A percentile compares a stretch with the other conserved stretches of the same genome.
phyloP scores from a whole-genome alignment of 92 coral and sea anemone species.

The Galaxea fascicularis region DNA sequence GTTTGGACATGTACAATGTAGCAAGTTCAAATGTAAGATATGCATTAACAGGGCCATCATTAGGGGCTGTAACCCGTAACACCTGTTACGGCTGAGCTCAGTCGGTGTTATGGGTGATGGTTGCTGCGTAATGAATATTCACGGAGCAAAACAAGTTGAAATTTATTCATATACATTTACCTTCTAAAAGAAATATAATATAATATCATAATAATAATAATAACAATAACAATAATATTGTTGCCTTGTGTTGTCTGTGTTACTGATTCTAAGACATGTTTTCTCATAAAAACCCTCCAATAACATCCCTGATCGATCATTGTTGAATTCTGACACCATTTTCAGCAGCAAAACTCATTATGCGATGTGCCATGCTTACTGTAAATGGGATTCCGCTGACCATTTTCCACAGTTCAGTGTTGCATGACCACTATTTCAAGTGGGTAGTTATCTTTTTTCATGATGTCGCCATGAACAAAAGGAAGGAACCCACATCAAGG shows the following conservation, averaged over 20 bases:
- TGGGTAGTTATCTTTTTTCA: too few species aligned
- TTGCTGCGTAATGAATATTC: neutral
- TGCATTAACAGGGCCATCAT: slow-evolving; percentile 35
- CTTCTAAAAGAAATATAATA: neutral
- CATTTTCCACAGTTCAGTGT: neutral
- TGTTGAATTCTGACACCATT: slow-evolving; percentile 38
- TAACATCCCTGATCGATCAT: slow-evolving; percentile 28
- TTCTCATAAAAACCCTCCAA: slow-evolving; percentile 34
- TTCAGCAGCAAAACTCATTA: slow-evolving; percentile 51
- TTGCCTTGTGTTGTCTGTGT: slow-evolving; percentile 5
- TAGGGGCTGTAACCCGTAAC: slow-evolving; percentile 41
- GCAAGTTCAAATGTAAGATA: too few species aligned
- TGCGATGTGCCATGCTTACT: slow-evolving; percentile 41
- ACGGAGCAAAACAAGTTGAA: neutral
- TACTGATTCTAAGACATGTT: neutral
- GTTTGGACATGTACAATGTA: too few species aligned
- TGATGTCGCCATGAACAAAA: too few species aligned
- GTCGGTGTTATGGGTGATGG: slow-evolving; percentile 20
- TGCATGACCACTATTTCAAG: slow-evolving; percentile 30
- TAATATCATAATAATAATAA: too few species aligned
- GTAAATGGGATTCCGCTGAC: slow-evolving; percentile 52
- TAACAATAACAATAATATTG: too few species aligned
- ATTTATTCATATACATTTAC: neutral
- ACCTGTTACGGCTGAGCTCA: slow-evolving; percentile 44
- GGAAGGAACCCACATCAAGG: too few species aligned